Evolutionary conservation across 2,113 vertebrate species (phyloP).

Genomic region (Pelvicachromis taeniatus): DNA sequence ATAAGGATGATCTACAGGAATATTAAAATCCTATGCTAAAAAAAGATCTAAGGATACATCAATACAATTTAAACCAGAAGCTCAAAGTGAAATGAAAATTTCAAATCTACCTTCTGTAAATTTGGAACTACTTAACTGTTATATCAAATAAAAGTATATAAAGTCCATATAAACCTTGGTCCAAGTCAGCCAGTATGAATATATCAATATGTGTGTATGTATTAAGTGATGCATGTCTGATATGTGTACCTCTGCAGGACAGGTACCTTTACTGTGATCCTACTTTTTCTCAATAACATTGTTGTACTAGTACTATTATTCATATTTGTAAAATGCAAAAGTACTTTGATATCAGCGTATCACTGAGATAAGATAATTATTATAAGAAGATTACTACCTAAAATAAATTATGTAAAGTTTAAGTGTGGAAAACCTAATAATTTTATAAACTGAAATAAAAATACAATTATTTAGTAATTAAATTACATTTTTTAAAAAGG

Average conservation of each 20-base stretch:
- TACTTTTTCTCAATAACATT: not conserved
- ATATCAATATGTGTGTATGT: not conserved
- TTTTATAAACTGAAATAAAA: not conserved
- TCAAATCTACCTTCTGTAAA: not conserved
- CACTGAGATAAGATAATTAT: not conserved
- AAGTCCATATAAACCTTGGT: not conserved
- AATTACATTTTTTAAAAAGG: rapidly evolving
- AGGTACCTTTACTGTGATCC: not conserved
- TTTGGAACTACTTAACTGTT: not conserved
- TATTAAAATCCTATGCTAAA: not conserved
- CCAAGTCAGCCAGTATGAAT: not conserved
- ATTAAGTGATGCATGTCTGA: not conserved
- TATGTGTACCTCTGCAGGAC: not conserved
- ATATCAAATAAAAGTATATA: not conserved
- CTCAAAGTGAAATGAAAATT: not conserved
- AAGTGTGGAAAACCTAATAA: not conserved
- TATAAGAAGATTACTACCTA: not conserved
- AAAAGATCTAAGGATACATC: not conserved
- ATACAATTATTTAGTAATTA: not conserved
- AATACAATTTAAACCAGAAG: not conserved
- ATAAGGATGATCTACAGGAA: not conserved
- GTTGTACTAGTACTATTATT: not conserved
- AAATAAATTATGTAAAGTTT: not conserved
- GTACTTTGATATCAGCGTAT: not conserved
- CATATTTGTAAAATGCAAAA: not conserved